Evolutionary conservation across 2,888 invertebrate species (phyloP), one percentile per base, ranked within the genome.

Genomic region (Clusia tigrina): DNA sequence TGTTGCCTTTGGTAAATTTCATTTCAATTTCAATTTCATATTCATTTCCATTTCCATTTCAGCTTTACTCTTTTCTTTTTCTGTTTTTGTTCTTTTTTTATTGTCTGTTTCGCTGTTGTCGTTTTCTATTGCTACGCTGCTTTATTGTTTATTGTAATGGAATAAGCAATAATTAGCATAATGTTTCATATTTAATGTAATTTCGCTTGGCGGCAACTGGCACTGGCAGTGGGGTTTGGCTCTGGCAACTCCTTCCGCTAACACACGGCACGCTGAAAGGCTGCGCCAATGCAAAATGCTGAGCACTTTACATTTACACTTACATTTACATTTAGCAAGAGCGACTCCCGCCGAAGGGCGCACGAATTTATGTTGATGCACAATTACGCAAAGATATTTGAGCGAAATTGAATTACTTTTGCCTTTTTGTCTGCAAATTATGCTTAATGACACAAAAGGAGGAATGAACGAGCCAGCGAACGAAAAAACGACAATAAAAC

Each of bases 171-270:
- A 75, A 75, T 75, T 75, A 75, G 77, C 74, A 75, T 75, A 74
- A 75, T 74, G 77, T 75, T 75, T 75, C 74, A 75, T 75, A 76
- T 74, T 74, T 75, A 75, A 77, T 75, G 77, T 71, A 71, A 75
- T 75, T 75, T 72, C 74, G 76, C 72, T 75, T 74, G 74, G 70
- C 69, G 48, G 42, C 9, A 42, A 32, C 32, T 32, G 32, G n/a
- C n/a, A n/a, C n/a, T n/a, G n/a, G n/a, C n/a, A n/a, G n/a, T n/a
- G n/a, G n/a, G n/a, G n/a, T n/a, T n/a, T n/a, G n/a, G n/a, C n/a
- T n/a, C n/a, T n/a, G 32, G 6, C 32, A 32, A 32, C 32, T 32
- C 12, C 6, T 9, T 12, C 12, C 12, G 6, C 12, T 12, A 32
- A 12, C 32, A 6, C 32, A 6, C 6, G 6, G 12, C 12, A 9